A percentile compares a stretch with the other conserved stretches of the same genome.
phyloP scores from a whole-genome alignment of 2,888 invertebrate species.

The Drosophila macrospina region DNA sequence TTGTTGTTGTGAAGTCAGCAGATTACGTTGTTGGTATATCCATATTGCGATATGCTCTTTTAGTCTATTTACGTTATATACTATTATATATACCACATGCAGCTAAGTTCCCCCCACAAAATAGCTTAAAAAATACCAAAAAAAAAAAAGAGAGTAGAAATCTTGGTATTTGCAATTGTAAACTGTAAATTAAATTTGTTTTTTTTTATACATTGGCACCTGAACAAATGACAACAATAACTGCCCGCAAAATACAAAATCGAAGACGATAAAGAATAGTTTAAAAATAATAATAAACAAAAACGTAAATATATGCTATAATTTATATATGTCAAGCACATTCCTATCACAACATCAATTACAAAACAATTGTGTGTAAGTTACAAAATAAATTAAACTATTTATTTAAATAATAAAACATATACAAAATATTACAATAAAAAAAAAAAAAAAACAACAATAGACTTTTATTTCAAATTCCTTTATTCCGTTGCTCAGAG shows the following conservation, averaged over 20 bases:
- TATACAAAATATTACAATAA: conserved; percentile 48
- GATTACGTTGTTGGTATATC: conserved; percentile 69
- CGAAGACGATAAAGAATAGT: conserved; percentile 25
- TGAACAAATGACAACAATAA: conserved; percentile 42
- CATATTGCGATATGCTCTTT: conserved; percentile 76
- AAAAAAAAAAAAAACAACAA: conserved; percentile 31
- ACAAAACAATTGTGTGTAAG: conserved; percentile 59
- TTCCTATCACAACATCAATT: conserved; percentile 62
- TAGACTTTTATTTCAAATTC: neutral
- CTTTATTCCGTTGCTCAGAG: conserved; percentile 58
- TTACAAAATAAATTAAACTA: conserved; percentile 77
- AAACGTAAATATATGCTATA: conserved; percentile 28
- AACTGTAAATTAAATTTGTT: neutral
- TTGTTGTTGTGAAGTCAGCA: conserved; percentile 33
- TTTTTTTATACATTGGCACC: conserved; percentile 34
- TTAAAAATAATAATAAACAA: conserved; percentile 17
- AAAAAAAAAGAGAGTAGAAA: neutral
- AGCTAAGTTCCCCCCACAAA: neutral
- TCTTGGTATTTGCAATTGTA: conserved; percentile 7
- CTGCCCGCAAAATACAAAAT: conserved; percentile 57
- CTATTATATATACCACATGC: conserved; percentile 2
- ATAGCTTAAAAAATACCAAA: neutral
- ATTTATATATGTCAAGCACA: conserved; percentile 61
- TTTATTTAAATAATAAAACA: conserved; percentile 76
- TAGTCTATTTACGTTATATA: conserved; percentile 40